Evolutionary conservation across 2,797 vertebrate genomes (phyloP).

Genomic region (Lemur catta): DNA sequence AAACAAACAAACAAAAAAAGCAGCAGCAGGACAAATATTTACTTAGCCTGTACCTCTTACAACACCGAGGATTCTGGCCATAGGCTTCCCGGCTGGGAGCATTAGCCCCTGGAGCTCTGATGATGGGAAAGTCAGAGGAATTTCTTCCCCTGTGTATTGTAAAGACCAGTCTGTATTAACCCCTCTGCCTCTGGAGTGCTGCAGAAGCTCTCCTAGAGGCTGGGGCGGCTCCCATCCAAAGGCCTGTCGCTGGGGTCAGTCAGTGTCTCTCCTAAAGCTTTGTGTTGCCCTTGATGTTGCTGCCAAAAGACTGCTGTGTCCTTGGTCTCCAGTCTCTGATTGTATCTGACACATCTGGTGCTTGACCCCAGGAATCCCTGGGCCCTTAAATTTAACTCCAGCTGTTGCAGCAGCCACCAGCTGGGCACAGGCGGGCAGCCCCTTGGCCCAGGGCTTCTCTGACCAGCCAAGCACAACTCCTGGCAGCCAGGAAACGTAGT

Average conservation of each 20-base stretch:
- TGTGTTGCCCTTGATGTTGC: background rate
- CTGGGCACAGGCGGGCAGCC: background rate
- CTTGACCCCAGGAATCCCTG: background rate
- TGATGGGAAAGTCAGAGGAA: background rate
- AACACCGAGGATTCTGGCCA: background rate
- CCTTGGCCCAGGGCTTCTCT: background rate
- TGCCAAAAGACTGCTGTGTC: background rate
- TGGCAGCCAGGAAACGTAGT: background rate
- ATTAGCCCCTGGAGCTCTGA: background rate
- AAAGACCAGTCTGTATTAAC: background rate
- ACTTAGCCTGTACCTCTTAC: background rate
- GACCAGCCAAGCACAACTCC: background rate
- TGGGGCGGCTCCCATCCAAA: background rate
- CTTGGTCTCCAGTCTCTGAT: background rate
- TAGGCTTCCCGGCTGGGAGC: background rate
- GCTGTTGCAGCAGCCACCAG: background rate
- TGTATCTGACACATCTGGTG: background rate
- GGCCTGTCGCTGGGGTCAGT: background rate
- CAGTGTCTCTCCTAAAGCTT: background rate
- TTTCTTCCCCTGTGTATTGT: background rate
- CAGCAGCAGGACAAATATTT: background rate
- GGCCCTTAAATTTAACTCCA: background rate
- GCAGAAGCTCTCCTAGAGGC: background rate
- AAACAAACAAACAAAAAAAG: background rate
- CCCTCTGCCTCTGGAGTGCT: background rate